phyloP scores from a whole-genome alignment of 2,888 invertebrate species.

The Cantharis nigra region DNA sequence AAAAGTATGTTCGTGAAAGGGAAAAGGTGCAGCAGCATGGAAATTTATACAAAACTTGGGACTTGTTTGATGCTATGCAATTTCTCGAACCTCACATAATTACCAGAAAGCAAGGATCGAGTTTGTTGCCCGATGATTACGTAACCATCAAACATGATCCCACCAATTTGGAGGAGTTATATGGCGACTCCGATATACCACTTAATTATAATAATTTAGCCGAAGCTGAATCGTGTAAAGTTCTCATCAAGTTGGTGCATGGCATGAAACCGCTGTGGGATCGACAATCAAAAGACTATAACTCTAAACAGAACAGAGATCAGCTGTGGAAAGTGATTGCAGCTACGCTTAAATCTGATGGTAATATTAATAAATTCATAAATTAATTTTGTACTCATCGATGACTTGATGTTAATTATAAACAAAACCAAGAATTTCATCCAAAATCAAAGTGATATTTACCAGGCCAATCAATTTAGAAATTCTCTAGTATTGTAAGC shows the following conservation, averaged over 20 bases:
- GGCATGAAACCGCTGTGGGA: slow-evolving; percentile 46
- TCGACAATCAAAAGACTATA: slow-evolving; percentile 41
- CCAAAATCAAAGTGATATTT: no score
- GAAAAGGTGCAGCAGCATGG: slow-evolving; percentile 38
- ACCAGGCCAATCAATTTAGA: no score
- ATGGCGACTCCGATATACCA: slow-evolving; percentile 9
- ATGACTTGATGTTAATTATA: not conserved
- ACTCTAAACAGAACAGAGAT: slow-evolving; percentile 41
- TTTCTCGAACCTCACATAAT: slow-evolving; percentile 44
- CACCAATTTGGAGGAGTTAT: slow-evolving; percentile 5
- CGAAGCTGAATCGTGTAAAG: slow-evolving; percentile 36
- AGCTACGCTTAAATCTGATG: slow-evolving; percentile 37
- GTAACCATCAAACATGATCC: slow-evolving; percentile 19
- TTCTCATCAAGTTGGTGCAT: slow-evolving; percentile 40
- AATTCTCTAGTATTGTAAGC: no score
- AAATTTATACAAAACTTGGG: slow-evolving; percentile 39
- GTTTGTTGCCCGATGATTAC: slow-evolving; percentile 5
- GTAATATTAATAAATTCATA: slow-evolving; percentile 8
- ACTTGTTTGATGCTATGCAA: slow-evolving; percentile 36
- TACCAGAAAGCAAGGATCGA: slow-evolving; percentile 31
- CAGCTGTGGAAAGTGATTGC: slow-evolving; percentile 43
- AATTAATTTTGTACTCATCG: not conserved
- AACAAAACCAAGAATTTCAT: no score
- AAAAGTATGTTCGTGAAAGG: slow-evolving; percentile 44
- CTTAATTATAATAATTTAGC: slow-evolving; percentile 6